Evolutionary conservation across 2,888 invertebrate genomes (phyloP), one percentile per base, ranked within the genome.

Genomic region (Hoplodrina ambigua): DNA sequence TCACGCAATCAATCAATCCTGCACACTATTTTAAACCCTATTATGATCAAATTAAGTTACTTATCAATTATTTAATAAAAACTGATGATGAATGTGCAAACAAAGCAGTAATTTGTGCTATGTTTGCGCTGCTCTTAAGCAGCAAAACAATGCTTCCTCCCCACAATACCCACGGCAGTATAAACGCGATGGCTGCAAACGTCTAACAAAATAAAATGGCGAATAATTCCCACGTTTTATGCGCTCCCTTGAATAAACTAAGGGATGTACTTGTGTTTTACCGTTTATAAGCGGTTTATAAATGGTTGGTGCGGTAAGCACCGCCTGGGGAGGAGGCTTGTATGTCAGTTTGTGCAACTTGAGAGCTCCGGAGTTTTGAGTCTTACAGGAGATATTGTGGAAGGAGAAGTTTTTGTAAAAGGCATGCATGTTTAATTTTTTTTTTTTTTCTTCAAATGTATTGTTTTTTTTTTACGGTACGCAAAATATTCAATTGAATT

Each of bases 291-390:
- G 71, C 71, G 57, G 60, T 57, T 56, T 81, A 75, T 69, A 82
- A 81, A 81, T 80, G 68, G 83, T 57, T 63, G 69, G 54, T 61
- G 54, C 41, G 41, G 65, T 66, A 68, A 82, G 75, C 56, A 33
- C 30, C 53, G 68, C 61, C 75, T 52, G 44, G 78, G 74, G 74
- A 75, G 25, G 3, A 46, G 15, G 30, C 19, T 56, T 54, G 71
- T 69, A 62, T 57, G 20, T 65, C 74, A 55, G 49, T 57, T 57
- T 19, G 55, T 75, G 52, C 44, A 52, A 59, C 33, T 56, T 75
- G 8, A 54, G 50, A 44, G 19, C 41, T 50, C 44, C 44, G 30
- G 20, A 54, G 13, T 65, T 64, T 67, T 19, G 2, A 55, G 33
- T 55, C 54, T 57, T 44, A 30, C 46, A 53, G 0, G 2, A 15